These are phyloP conservation scores for Pongo abelii DNA, from an alignment of 2,113 vertebrate species.

Conservation along the genomic window DNA sequence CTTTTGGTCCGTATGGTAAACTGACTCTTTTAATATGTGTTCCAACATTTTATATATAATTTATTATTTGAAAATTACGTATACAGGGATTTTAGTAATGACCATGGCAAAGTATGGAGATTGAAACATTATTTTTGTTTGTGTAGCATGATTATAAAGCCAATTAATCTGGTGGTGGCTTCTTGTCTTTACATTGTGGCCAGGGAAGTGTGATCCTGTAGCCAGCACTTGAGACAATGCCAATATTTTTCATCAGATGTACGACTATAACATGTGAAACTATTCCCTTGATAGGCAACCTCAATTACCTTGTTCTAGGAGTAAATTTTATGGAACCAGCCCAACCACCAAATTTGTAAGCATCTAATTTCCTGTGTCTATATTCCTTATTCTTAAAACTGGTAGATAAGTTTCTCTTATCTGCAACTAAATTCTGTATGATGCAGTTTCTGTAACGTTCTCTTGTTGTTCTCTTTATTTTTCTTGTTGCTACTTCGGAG, in stretches of 20 bases:
- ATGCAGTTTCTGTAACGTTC: not conserved
- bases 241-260: not conserved
- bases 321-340: not conserved
- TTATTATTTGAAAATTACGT: not conserved
- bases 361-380: not conserved
- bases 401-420: not conserved
- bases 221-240: not conserved
- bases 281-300: not conserved
- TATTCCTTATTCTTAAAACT: not conserved
- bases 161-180: not conserved
- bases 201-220: not conserved
- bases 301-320: not conserved
- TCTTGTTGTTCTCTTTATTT: not conserved
- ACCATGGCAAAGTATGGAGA: not conserved
- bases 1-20: not conserved
- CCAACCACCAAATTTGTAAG: not conserved
- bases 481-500: not conserved
- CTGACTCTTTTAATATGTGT: not conserved
- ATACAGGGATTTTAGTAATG: not conserved
- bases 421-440: not conserved
- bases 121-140: not conserved
- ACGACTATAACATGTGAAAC: not conserved
- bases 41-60: not conserved
- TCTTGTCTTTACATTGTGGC: not conserved
- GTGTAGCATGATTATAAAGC: not conserved